A percentile compares a stretch with the other conserved stretches of the same genome.
Conservation (phyloP, 2,797 vertebrate species). For the Chaenodraco wilsoni region DNA sequence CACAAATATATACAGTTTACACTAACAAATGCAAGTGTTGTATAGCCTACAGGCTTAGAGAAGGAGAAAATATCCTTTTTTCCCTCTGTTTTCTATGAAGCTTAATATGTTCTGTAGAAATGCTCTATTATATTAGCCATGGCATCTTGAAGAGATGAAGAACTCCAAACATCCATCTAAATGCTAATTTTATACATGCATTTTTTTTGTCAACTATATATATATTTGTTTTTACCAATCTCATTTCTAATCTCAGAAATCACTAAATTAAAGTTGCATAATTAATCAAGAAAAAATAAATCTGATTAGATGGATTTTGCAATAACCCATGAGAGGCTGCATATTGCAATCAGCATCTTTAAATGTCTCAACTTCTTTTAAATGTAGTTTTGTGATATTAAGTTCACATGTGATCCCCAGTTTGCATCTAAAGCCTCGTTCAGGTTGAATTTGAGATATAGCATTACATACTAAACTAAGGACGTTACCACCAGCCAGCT, state of each 20-base stretch:
- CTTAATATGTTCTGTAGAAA: slow-evolving; percentile 8
- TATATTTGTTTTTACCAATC: slow-evolving; percentile 1
- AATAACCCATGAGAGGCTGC: slow-evolving; percentile 5
- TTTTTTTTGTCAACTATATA: slow-evolving; percentile 10
- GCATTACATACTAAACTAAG: neutral
- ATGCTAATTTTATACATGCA: slow-evolving; percentile 39
- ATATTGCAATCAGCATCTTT: slow-evolving; percentile 6
- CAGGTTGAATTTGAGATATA: neutral
- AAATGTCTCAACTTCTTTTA: neutral
- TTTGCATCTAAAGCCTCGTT: neutral
- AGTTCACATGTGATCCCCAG: neutral
- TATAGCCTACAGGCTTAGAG: neutral
- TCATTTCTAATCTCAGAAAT: slow-evolving; percentile 11
- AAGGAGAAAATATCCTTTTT: neutral
- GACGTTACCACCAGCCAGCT: neutral
- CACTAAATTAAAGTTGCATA: slow-evolving; percentile 20
- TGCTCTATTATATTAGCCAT: slow-evolving; percentile 15
- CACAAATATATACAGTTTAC: neutral
- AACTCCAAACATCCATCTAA: slow-evolving; percentile 41
- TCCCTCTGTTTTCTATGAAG: neutral
- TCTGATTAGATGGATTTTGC: neutral
- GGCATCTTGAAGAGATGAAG: slow-evolving; percentile 6
- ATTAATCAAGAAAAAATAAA: slow-evolving; percentile 13
- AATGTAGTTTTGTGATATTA: neutral
- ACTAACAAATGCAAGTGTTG: slow-evolving; percentile 11